Evolutionary conservation across 2,888 invertebrate species (phyloP), one percentile per base, ranked within the genome.

Genomic region (Harpalus rubripes): DNA sequence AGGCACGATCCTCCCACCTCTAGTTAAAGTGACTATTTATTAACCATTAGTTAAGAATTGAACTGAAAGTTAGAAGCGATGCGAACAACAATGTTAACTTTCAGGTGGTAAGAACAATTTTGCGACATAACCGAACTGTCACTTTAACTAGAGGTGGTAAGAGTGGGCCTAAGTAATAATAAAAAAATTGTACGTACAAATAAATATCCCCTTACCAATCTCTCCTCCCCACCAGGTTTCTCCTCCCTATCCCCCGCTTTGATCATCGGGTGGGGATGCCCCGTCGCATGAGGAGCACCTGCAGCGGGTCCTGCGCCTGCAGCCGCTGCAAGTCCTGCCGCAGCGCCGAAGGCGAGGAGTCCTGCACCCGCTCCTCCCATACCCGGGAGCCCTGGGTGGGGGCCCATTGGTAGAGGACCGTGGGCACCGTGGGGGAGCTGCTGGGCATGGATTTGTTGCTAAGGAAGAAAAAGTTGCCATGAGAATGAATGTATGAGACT

Each of bases 401-500:
- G 58, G 90, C 91, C 89, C 91, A 90, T 4, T 90, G 91, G 84
- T 91, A 87, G 87, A 6, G 91, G 91, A 15, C 90, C 91, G 85
- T 91, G 91, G 16, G 90, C 90, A 18, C 91, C 91, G 85, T 91
- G 91, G 16, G 91, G 91, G 86, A 91, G 87, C 87, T 91, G 91
- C 86, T 91, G 91, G 58, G 91, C 91, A 87, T 91, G 91, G 85
- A 91, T 91, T 87, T 91, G 91, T 90, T 91, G 91, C 91, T 91
- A 61, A 8, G 44, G 44, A 52, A 52, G 12, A 8, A 52, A 44
- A 12, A 10, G 44, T 52, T 52, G 12, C 10, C 0, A 8, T 12
- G 44, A 12, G 26, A 61, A 15, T 15, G 22, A 32, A 10, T 39
- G 8, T 0, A 18, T 12, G 63, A 22, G 26, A 10, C 16, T 15